These are phyloP conservation scores for Oreochromis mossambicus DNA, from an alignment of 2,797 vertebrate genomes.

Conservation along the genomic window DNA sequence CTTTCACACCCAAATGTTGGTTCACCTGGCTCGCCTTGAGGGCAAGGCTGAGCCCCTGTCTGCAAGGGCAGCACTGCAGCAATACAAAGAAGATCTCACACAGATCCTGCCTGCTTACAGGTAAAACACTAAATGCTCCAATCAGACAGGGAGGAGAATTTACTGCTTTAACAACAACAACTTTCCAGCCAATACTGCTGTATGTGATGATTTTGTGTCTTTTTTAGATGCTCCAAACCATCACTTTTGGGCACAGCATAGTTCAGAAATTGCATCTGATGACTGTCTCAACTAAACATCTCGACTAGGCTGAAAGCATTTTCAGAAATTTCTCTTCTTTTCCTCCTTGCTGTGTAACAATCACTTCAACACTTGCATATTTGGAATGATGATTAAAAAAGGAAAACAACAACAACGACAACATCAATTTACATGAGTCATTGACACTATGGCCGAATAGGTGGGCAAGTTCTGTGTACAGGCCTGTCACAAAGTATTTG, in stretches of 20 bases:
- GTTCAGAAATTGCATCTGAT: not conserved
- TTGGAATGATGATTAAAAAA: not conserved
- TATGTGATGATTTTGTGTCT: not conserved
- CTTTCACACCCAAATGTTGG: slow-evolving; percentile 71
- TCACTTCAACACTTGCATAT: not conserved
- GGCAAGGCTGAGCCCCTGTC: slow-evolving; percentile 35
- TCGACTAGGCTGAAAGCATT: not conserved
- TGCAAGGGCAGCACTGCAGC: slow-evolving; percentile 56
- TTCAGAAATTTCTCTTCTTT: not conserved
- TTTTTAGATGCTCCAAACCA: not conserved
- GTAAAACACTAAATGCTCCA: slow-evolving; percentile 6
- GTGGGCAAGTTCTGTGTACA: not conserved
- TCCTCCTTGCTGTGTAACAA: not conserved
- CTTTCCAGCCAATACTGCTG: rapidly evolving
- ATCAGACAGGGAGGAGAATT: not conserved
- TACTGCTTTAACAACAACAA: not conserved
- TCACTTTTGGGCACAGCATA: not conserved
- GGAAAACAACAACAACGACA: not conserved
- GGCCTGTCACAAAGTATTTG: not conserved
- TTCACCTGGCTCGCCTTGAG: slow-evolving; percentile 62
- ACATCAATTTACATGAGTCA: not conserved
- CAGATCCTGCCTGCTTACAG: slow-evolving; percentile 66
- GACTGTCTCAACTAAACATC: not conserved
- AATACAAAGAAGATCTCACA: slow-evolving; percentile 64
- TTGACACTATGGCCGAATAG: not conserved